phyloP scores from a whole-genome alignment of 2,113 vertebrate species.

The Hypomesus transpacificus region DNA sequence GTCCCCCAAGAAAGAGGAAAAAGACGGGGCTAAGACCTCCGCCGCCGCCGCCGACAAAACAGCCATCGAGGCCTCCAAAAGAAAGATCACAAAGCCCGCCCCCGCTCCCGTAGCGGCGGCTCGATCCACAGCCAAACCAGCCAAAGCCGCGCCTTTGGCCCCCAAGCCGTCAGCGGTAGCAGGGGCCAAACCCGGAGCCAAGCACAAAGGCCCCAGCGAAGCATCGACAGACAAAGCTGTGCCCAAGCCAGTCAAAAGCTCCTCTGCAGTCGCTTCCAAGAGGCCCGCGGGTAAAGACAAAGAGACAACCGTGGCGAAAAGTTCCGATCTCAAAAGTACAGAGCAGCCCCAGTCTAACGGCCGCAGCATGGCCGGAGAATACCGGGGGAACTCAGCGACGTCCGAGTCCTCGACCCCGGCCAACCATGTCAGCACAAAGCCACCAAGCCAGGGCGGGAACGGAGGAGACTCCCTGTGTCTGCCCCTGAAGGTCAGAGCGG shows the following conservation, averaged over 20 bases:
- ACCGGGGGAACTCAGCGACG: slow-evolving; percentile 7
- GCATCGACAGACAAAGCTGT: slow-evolving; percentile 44
- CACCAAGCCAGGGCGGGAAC: neutral
- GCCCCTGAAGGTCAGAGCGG: slow-evolving; percentile 17
- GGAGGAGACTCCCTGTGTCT: slow-evolving; percentile 20
- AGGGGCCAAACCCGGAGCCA: slow-evolving; percentile 57
- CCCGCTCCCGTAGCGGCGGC: slow-evolving; percentile 44
- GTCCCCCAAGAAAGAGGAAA: slow-evolving; percentile 80
- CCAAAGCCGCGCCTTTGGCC: slow-evolving; percentile 56
- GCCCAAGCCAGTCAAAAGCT: slow-evolving; percentile 53
- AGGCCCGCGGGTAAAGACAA: slow-evolving; percentile 48
- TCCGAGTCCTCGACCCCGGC: neutral
- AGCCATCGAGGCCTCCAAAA: slow-evolving; percentile 70
- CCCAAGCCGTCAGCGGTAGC: slow-evolving; percentile 40
- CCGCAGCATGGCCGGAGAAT: neutral
- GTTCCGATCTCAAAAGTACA: slow-evolving; percentile 38
- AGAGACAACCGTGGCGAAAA: slow-evolving; percentile 32
- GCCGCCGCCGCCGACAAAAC: slow-evolving; percentile 42
- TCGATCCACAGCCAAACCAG: slow-evolving; percentile 74
- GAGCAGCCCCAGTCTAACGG: slow-evolving; percentile 3
- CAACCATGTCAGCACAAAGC: slow-evolving; percentile 12
- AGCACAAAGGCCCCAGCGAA: slow-evolving; percentile 56
- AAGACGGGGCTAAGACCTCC: slow-evolving; percentile 66
- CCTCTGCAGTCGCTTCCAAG: slow-evolving; percentile 43
- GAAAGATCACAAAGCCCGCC: slow-evolving; percentile 72